These are phyloP conservation scores for Tetranychus piercei DNA, from an alignment of 2,888 invertebrate species.

Conservation along the genomic window DNA sequence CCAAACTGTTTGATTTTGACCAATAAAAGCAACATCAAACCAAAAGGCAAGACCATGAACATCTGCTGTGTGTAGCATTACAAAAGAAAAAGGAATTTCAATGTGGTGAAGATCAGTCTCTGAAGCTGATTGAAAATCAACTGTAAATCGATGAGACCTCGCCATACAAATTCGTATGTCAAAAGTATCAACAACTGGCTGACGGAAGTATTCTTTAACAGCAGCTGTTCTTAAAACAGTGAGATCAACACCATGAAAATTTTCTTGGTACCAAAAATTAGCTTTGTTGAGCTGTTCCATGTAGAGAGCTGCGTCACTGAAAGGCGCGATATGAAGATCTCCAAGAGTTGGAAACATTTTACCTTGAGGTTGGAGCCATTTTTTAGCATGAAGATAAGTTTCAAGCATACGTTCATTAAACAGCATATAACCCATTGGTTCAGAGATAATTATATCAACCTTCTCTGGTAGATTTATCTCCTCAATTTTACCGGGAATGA, in stretches of 20 bases:
- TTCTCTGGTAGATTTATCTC: constrained; percentile 85
- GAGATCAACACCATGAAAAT: constrained; percentile 92
- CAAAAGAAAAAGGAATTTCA: constrained; percentile 80
- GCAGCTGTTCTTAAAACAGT: constrained; percentile 76
- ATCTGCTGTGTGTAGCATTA: constrained; percentile 72
- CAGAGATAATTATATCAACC: constrained; percentile 92
- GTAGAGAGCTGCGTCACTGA: constrained; percentile 87
- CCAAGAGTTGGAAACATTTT: constrained; percentile 96
- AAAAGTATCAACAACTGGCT: constrained; percentile 95
- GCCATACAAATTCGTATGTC: constrained; percentile 92
- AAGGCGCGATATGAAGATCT: constrained; percentile 89
- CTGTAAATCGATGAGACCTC: constrained; percentile 72
- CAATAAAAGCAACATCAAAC: constrained; percentile 95
- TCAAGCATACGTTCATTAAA: constrained; percentile 98
- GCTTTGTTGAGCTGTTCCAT: constrained; percentile 97
- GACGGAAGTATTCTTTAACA: constrained; percentile 88
- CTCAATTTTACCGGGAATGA: constrained; percentile 93
- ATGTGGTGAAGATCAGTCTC: constrained; percentile 88
- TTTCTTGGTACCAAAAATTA: constrained; percentile 95
- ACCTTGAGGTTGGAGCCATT: constrained; percentile 70
- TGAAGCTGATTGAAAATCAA: constrained; percentile 76
- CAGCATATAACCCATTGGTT: constrained; percentile 99
- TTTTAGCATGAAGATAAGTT: constrained; percentile 92
- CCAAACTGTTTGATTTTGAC: constrained; percentile 73
- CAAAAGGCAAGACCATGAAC: constrained; percentile 96